phyloP scores from a whole-genome alignment of 2,113 vertebrate species.

The Erpornis zantholeuca region DNA sequence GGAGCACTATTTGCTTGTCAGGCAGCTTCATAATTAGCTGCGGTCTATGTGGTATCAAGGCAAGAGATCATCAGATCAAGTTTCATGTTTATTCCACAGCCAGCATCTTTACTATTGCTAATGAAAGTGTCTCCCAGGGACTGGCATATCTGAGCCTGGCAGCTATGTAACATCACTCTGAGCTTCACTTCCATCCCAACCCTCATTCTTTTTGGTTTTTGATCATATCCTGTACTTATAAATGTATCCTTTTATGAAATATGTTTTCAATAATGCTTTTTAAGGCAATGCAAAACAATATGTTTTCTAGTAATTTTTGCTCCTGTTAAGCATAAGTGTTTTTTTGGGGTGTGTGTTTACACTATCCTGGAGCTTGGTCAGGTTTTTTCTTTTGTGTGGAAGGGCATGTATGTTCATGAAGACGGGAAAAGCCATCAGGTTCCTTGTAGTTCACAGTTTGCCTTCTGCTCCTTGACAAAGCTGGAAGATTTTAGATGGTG shows the following conservation, averaged over 20 bases:
- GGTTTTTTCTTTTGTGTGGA: background rate
- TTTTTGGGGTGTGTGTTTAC: background rate
- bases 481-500: background rate
- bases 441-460: background rate
- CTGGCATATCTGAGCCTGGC: constrained; percentile 41
- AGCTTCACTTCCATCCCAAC: constrained; percentile 35
- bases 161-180: constrained; percentile 15
- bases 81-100: constrained; percentile 48
- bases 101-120: constrained; percentile 16
- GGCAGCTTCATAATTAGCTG: constrained; percentile 42
- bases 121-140: constrained; percentile 54
- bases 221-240: constrained; percentile 31
- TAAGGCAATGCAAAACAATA: background rate
- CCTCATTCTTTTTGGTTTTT: constrained; percentile 43
- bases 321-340: background rate
- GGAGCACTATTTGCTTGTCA: constrained; percentile 48
- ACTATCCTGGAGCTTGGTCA: background rate
- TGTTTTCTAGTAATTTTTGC: background rate
- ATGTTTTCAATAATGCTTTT: background rate
- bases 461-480: background rate
- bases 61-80: constrained; percentile 54
- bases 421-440: background rate
- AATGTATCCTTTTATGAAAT: background rate
- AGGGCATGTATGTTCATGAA: rapidly evolving
- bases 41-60: constrained; percentile 38